Evolutionary conservation across 2,797 vertebrate genomes (phyloP), one percentile per base, ranked within the genome.

Genomic region (Garrulus glandarius): DNA sequence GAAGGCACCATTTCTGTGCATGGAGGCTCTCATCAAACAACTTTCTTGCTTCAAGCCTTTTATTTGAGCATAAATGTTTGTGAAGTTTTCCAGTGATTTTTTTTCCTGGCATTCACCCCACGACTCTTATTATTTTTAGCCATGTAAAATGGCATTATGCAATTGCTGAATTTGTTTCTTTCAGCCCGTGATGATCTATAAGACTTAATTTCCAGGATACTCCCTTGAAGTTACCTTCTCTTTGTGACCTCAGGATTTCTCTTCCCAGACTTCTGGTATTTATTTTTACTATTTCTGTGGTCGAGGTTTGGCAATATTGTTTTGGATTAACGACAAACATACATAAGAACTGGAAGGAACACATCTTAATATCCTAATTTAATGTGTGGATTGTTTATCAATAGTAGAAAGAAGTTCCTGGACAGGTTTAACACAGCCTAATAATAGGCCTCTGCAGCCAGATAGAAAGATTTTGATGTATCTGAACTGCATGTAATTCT

Each of bases 131-230:
- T 97, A 96, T 97, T 95, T 97, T 96, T 96, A 97, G 95, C 95
- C 76, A 53, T 93, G 93, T 92, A 95, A 96, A 95, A 91, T 94
- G 93, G 92, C 94, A 93, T 96, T 96, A 96, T 97, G 96, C 93
- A 97, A 92, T 91, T 96, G 87, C 74, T 80, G 84, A 96, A 95
- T 93, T 93, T 96, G 64, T 91, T 95, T 95, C 93, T 96, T 97
- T 96, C 87, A 94, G 60, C 44, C 46, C 56, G 13, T 61, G 77
- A 75, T 96, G 91, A 96, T 96, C 97, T 97, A 95, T 96, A 96
- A 89, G 32, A 75, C 80, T 74, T 91, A 72, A 96, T 97, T 97
- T 97, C 92, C 94, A 92, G 95, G 89, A 93, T 95, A 94, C 83
- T 95, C 87, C 78, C 95, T 97, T 97, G 92, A 97, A 97, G 95